Evolutionary conservation across 2,888 invertebrate genomes (phyloP), one percentile per base, ranked within the genome.

Genomic region (Habrosyne pyritoides): DNA sequence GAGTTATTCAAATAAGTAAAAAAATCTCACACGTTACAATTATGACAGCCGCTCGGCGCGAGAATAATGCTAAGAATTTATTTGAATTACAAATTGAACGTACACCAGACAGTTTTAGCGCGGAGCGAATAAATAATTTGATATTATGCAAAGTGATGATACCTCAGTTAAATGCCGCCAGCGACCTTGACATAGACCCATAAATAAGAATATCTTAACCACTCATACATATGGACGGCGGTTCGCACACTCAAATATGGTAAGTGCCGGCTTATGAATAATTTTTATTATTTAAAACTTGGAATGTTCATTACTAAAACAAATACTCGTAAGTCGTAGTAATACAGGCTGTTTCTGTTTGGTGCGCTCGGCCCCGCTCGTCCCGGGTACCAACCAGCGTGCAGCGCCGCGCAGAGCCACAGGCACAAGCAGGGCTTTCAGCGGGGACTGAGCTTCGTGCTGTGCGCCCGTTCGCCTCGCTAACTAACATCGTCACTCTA

Each of bases 271-370:
- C 87, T 90, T 92, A 91, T 92, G 92, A 91, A 92, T 92, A 91
- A 82, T 91, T 90, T 91, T 91, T 91, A 90, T 91, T 91, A 91
- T 91, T 91, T 91, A 90, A 92, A 91, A 91, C 88, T 87, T 84
- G 84, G 89, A 87, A 90, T 89, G 91, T 92, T 91, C 90, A 91
- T 92, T 92, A 92, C 92, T 91, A 92, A 92, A 92, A 92, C 91
- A 91, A 92, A 92, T 91, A 91, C 86, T 86, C 88, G 90, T 89
- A 86, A 77, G 78, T 71, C 86, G 88, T 91, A 91, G 91, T 91
- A 89, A 81, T 85, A 91, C 89, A 92, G 91, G 91, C 73, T 91
- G 91, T 69, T 86, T 76, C 79, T 57, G 67, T 77, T 76, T 62
- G 55, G 42, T 53, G 53, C 42, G 55, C 55, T 54, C 24, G 52